These are phyloP conservation scores for Napeogenes sylphis DNA, from an alignment of 2,888 invertebrate species.

Conservation along the genomic window DNA sequence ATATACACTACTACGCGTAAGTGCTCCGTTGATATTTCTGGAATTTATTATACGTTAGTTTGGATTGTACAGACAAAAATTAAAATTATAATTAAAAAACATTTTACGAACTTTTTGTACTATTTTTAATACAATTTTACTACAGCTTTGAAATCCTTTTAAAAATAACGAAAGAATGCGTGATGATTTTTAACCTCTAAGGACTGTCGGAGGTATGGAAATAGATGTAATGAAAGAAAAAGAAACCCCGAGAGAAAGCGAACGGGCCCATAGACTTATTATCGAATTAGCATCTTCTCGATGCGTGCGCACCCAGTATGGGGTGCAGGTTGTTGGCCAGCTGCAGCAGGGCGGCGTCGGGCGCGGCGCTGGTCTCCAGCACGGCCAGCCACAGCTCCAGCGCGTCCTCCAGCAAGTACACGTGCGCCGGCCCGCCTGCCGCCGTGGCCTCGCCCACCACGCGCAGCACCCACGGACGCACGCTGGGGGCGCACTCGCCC, in stretches of 20 bases:
- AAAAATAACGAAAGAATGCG: too few relatives aligned
- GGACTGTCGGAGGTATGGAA: too few relatives aligned
- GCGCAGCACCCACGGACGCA: conserved; percentile 80
- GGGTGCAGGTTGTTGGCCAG: conserved; percentile 86
- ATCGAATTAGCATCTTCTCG: too few relatives aligned
- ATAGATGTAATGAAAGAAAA: too few relatives aligned
- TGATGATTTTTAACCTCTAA: too few relatives aligned
- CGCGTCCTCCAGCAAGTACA: conserved; percentile 95
- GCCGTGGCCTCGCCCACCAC: conserved; percentile 81
- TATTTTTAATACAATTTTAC: too few relatives aligned
- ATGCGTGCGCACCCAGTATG: conserved; percentile 78
- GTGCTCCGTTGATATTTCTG: conserved; percentile 90
- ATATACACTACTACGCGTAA: conserved; percentile 87
- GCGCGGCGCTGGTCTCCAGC: conserved; percentile 82
- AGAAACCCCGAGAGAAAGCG: too few relatives aligned
- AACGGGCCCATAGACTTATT: too few relatives aligned
- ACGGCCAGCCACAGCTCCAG: conserved; percentile 92
- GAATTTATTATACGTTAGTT: conserved; percentile 30
- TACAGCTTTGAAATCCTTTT: too few relatives aligned
- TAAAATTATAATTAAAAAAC: background rate
- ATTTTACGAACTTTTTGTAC: too few relatives aligned
- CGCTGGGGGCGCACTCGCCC: conserved; percentile 76
- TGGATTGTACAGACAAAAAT: too few relatives aligned
- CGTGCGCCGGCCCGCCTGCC: conserved; percentile 86
- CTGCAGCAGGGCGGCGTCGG: conserved; percentile 80